Base-by-base conservation (phyloP, 2,113 vertebrate species). In the Orycteropus afer region DNA sequence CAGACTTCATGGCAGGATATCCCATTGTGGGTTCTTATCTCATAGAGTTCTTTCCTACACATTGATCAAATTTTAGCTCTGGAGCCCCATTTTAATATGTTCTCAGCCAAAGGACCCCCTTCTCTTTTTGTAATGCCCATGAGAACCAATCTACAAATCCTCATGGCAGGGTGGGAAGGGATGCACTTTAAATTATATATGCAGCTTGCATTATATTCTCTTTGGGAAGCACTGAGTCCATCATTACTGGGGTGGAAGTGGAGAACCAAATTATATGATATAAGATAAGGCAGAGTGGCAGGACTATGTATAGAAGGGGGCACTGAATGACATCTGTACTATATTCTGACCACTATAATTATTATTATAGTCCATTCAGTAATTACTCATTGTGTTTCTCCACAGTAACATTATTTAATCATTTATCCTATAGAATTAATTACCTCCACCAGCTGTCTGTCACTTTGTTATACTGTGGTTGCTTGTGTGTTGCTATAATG, bases 161-260 rank as follows among this genome's bases (percentile, higher is more conserved):
- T 76, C 40, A 6, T 2, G 18, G 7, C 76, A n/a, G 6, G 18
- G 37, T 5, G 3, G 27, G 49, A 7, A 34, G 49, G 32, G 23
- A 2, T 55, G 32, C 45, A 49, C 22, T 6, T 80, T 45, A 80
- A 55, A 76, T 61, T 29, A 71, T 5, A 1, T 1, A 2, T 18
- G 4, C 45, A 45, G 14, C 53, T 91, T 0, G 0, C n/a, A 15
- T 95, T 92, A 10, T 77, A 9, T 53, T 71, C 90, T 10, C 49
- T 1, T 12, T 47, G 71, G 34, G n/a, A 32, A 32, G 13, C 2
- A 20, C 9, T 5, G 45, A 84, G 85, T 37, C 12, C 51, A 2
- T 37, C 1, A 0, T 59, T 17, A 27, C 2, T 4, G 1, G 79
- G 71, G 11, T 59, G 7, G 4, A 8, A 8, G 10, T 47, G 37